Base-by-base conservation (phyloP, 1,140 invertebrate genomes). In the Drosophila miranda region DNA sequence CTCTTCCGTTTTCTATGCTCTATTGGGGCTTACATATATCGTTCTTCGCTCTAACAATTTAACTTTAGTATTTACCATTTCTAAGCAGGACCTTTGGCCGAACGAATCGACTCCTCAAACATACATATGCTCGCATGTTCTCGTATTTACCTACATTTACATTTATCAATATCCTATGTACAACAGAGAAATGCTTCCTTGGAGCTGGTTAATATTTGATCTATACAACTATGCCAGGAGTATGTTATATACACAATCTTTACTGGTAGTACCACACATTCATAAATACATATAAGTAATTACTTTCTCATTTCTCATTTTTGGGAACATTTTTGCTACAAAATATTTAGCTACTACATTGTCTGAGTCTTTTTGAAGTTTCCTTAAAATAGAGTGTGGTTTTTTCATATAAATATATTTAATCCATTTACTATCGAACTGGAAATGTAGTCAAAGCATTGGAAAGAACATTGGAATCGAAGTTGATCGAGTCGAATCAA, bases 291-390 rank as follows among this genome's bases (percentile, higher is more conserved):
- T 43, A 64, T 58, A 30, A 38, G 11, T 45, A 14, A 16, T n/a
- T 34, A 13, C 0, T 30, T 30, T 30, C 28, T 41, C 50, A 19
- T 21, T 49, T 61, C n/a, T 58, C 48, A 28, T 61, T 11, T 70
- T 67, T 44, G 55, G 58, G 53, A 86, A 87, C 67, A 78, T 82
- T 75, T 87, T 53, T 30, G 42, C 82, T 86, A 87, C 62, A 87
- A 87, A 80, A 75, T 75, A 81, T 78, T 81, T 77, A 55, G 56
- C 78, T 87, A 86, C 70, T 68, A 78, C 71, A 55, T 71, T 49
- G 72, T 87, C 58, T 69, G 82, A 86, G 82, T 86, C 82, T 86
- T 86, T 71, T 87, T 72, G 52, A 75, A 87, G 78, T 87, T 86
- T 54, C 78, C 81, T 87, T 86, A 86, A 55, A 56, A 38, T 58